phyloP scores from a whole-genome alignment of 2,113 vertebrate genomes.

The Bucco capensis region DNA sequence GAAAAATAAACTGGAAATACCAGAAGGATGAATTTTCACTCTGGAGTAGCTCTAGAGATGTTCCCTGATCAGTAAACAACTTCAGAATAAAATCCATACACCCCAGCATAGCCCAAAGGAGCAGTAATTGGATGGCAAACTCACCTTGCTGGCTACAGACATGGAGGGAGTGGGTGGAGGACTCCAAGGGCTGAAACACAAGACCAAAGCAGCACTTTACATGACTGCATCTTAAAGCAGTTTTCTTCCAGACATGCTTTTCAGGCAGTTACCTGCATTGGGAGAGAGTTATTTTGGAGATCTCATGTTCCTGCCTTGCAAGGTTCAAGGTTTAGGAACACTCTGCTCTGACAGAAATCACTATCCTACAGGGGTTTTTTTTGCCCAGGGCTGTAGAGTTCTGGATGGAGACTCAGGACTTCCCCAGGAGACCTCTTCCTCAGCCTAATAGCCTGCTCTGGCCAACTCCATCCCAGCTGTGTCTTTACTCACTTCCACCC shows the following conservation, averaged over 20 bases:
- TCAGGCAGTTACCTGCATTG: neutral
- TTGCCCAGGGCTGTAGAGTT: neutral
- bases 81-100: neutral
- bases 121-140: neutral
- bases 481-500: neutral
- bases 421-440: neutral
- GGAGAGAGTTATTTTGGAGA: neutral
- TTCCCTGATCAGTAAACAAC: slow-evolving; percentile 16
- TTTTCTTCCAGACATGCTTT: neutral
- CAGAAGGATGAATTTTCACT: slow-evolving; percentile 31
- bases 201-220: neutral
- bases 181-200: slow-evolving; percentile 12
- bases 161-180: neutral
- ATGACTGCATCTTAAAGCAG: neutral
- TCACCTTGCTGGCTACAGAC: slow-evolving; percentile 14
- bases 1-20: slow-evolving; percentile 64
- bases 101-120: neutral
- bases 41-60: slow-evolving; percentile 6
- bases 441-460: neutral
- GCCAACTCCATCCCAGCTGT: neutral
- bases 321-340: neutral
- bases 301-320: neutral
- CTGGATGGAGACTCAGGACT: neutral
- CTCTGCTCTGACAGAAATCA: neutral
- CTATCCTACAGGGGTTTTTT: neutral